Evolutionary conservation across 2,113 vertebrate species (phyloP).

Genomic region (Butorides virescens): DNA sequence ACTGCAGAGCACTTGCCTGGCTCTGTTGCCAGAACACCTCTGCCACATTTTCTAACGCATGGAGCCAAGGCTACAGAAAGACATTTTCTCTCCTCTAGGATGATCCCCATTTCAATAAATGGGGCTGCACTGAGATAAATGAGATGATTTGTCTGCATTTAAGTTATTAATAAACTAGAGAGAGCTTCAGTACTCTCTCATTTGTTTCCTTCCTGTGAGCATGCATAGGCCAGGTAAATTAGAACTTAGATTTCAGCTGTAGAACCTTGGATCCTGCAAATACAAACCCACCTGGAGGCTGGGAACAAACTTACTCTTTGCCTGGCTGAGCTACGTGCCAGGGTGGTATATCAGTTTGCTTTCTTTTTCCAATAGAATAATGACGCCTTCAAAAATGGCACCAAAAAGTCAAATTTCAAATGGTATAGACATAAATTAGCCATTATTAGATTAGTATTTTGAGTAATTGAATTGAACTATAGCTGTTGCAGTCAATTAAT

Average conservation of each 20-base stretch:
- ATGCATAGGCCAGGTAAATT: background rate
- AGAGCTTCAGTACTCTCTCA: background rate
- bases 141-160: background rate
- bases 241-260: background rate
- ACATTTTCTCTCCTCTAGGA: background rate
- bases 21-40: background rate
- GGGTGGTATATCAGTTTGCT: background rate
- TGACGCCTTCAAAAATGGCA: background rate
- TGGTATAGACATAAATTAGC: background rate
- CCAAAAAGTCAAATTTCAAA: conserved; percentile 7
- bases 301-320: background rate
- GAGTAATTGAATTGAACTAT: conserved; percentile 41
- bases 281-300: background rate
- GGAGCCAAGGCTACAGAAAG: background rate
- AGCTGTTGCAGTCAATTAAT: conserved; percentile 43
- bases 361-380: background rate
- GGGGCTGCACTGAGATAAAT: background rate
- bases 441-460: conserved; percentile 31
- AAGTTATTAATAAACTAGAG: background rate
- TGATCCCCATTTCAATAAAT: background rate
- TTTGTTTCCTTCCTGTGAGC: background rate
- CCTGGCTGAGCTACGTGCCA: background rate
- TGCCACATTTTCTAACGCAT: background rate
- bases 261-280: background rate
- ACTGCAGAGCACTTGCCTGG: background rate